These are phyloP conservation scores for Tigriopus japonicus DNA, from an alignment of 1,140 invertebrate genomes.

Conservation along the genomic window DNA sequence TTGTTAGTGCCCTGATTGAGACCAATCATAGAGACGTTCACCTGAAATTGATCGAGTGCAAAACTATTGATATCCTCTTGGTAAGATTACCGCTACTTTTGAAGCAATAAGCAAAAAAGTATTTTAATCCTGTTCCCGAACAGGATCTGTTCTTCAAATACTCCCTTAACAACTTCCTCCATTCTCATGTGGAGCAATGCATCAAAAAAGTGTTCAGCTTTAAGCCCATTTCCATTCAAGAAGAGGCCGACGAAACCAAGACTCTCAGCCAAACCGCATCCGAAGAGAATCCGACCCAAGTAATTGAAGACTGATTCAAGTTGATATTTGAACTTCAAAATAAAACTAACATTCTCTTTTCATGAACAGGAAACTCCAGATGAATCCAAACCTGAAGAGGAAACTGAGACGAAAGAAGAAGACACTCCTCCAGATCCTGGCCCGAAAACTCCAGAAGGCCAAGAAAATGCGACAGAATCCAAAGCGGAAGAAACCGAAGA, in stretches of 20 bases:
- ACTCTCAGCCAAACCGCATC: neutral
- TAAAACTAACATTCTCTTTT: no score
- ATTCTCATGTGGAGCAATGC: slow-evolving; percentile 57
- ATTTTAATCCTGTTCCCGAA: slow-evolving; percentile 24
- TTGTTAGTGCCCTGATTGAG: slow-evolving; percentile 44
- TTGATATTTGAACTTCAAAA: no score
- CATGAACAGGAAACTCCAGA: neutral
- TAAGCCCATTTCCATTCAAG: slow-evolving; percentile 15
- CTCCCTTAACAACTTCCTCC: slow-evolving; percentile 72
- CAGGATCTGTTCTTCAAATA: slow-evolving; percentile 65
- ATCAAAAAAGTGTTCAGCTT: slow-evolving; percentile 41
- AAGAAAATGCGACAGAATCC: neutral
- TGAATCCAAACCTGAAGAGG: neutral
- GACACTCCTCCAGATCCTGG: neutral
- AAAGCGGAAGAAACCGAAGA: neutral
- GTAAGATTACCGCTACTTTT: slow-evolving; percentile 26
- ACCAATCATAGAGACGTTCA: slow-evolving; percentile 41
- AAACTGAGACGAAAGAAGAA: neutral
- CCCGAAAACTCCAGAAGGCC: neutral
- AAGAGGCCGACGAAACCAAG: slow-evolving; percentile 22
- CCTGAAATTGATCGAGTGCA: slow-evolving; percentile 31
- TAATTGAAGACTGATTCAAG: no score
- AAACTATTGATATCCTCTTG: slow-evolving; percentile 39
- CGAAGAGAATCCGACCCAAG: neutral
- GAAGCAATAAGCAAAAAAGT: neutral